A percentile compares a stretch with the other conserved stretches of the same genome.
phyloP scores from a whole-genome alignment of 2,888 invertebrate genomes.

The Drymonia ruficornis region DNA sequence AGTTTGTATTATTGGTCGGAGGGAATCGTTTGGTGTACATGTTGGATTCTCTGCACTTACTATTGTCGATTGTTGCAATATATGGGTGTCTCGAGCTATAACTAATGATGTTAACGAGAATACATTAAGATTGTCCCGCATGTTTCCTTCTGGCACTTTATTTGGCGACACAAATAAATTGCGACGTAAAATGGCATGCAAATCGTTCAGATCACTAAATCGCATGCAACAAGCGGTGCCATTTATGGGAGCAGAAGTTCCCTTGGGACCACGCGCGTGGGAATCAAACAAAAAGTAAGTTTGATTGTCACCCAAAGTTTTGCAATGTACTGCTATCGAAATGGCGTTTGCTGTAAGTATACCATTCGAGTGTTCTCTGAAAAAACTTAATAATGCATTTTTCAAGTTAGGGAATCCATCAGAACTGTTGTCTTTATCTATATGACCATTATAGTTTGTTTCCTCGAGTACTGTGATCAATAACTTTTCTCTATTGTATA shows the following conservation, averaged over 20 bases:
- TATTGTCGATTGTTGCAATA: not conserved
- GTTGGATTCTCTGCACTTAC: not conserved
- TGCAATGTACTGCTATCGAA: slow-evolving; percentile 13
- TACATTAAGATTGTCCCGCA: slow-evolving; percentile 6
- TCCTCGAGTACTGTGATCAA: slow-evolving; percentile 9
- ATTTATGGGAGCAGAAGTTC: slow-evolving; percentile 11
- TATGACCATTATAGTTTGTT: slow-evolving; percentile 13
- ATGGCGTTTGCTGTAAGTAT: slow-evolving; percentile 15
- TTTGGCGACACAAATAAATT: not conserved
- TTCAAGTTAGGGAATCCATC: slow-evolving; percentile 18
- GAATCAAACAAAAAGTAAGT: slow-evolving; percentile 18
- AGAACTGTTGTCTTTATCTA: slow-evolving; percentile 9
- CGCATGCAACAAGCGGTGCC: slow-evolving; percentile 22
- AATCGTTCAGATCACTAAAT: slow-evolving; percentile 15
- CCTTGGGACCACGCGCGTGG: slow-evolving; percentile 22
- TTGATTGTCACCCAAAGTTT: slow-evolving; percentile 9
- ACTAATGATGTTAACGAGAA: slow-evolving; percentile 11
- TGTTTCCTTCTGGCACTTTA: not conserved
- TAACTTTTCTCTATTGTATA: slow-evolving; percentile 16
- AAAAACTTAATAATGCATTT: slow-evolving; percentile 17
- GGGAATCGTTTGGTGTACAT: slow-evolving; percentile 7
- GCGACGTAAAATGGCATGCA: slow-evolving; percentile 12
- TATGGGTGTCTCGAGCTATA: slow-evolving; percentile 7
- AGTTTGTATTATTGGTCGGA: slow-evolving; percentile 1
- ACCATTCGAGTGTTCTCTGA: slow-evolving; percentile 11